phyloP scores from a whole-genome alignment of 2,113 vertebrate species.

The Calonectris borealis region DNA sequence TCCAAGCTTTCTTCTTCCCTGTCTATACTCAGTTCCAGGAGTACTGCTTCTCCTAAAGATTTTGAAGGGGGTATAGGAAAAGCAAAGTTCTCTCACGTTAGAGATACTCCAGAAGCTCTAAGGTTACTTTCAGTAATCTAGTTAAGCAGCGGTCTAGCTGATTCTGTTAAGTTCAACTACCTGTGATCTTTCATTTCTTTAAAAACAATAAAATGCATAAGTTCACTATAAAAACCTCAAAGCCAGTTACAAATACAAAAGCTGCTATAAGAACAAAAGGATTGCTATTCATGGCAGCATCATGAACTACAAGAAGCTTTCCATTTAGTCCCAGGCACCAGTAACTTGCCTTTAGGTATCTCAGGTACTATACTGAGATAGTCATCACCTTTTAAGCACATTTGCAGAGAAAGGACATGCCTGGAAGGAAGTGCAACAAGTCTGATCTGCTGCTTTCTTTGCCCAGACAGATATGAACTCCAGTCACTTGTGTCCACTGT shows the following conservation, averaged over 20 bases:
- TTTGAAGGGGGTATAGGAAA: neutral
- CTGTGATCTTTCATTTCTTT: neutral
- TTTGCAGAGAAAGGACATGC: neutral
- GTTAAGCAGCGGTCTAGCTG: neutral
- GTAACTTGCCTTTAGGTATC: neutral
- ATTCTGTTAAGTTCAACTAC: neutral
- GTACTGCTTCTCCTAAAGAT: neutral
- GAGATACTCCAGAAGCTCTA: neutral
- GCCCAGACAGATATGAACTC: neutral
- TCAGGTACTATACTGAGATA: neutral
- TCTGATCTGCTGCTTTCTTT: neutral
- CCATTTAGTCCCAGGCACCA: neutral
- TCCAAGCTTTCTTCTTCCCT: neutral
- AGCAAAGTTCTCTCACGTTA: neutral
- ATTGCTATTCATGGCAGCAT: neutral
- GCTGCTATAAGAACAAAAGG: neutral
- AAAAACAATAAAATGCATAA: neutral
- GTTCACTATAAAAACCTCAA: neutral
- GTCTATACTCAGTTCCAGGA: neutral
- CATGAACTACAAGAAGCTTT: neutral
- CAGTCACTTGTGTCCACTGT: neutral
- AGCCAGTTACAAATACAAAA: neutral
- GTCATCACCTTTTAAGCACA: neutral
- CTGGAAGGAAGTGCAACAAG: neutral
- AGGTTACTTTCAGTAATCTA: neutral